Evolutionary conservation across 2,888 invertebrate genomes (phyloP).

Genomic region (Erannis defoliaria): DNA sequence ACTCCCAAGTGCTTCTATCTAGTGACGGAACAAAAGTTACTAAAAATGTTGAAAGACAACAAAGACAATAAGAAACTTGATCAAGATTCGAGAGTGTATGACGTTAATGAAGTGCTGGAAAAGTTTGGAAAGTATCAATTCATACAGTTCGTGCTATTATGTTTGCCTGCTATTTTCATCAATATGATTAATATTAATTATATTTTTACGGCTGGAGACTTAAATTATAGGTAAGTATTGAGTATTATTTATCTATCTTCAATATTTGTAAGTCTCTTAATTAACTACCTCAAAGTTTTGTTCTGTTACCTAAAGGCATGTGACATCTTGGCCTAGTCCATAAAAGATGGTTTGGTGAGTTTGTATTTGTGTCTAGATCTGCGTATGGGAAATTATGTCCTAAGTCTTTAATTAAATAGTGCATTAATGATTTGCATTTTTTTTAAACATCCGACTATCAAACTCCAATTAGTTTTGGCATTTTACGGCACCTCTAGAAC

Average conservation of each 20-base stretch:
- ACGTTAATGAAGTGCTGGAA: slow-evolving; percentile 62
- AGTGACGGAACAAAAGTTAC: background rate
- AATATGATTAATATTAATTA: slow-evolving; percentile 73
- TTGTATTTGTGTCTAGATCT: too few species aligned
- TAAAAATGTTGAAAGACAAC: slow-evolving; percentile 12
- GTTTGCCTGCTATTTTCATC: slow-evolving; percentile 62
- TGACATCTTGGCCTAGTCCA: too few species aligned
- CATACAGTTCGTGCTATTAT: slow-evolving; percentile 63
- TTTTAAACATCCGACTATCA: too few species aligned
- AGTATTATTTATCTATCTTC: background rate
- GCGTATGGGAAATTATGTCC: too few species aligned
- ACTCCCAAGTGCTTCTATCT: background rate
- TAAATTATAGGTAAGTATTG: slow-evolving; percentile 65
- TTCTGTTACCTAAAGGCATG: too few species aligned
- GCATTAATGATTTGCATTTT: too few species aligned
- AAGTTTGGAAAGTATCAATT: slow-evolving; percentile 78
- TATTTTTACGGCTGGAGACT: slow-evolving; percentile 71
- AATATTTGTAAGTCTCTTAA: too few species aligned
- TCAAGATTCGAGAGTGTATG: slow-evolving; percentile 39
- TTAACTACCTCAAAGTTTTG: too few species aligned
- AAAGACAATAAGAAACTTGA: slow-evolving; percentile 5
- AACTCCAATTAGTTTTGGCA: too few species aligned
- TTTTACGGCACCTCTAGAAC: too few species aligned
- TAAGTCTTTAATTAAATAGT: too few species aligned
- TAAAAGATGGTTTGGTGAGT: too few species aligned